Evolutionary conservation across 2,888 invertebrate species (phyloP), one percentile per base, ranked within the genome.

Genomic region (Rhingia campestris): DNA sequence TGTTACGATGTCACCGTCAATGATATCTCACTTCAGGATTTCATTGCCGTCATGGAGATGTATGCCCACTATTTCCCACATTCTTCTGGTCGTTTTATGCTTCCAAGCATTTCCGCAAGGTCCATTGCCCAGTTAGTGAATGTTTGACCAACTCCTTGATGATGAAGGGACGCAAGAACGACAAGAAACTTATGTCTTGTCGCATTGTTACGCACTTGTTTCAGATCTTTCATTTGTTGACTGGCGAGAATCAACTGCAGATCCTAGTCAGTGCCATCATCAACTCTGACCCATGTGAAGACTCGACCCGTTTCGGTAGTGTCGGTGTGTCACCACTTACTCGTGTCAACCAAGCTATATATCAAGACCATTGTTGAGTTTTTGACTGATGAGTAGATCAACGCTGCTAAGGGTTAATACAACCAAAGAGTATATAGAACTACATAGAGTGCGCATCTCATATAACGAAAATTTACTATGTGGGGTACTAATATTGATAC

Each of bases 141-240:
- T 96, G 99, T 90, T 93, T 99, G 81, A 97, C 97, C 81, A 98
- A 98, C 92, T 98, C 98, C 0, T 92, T 99, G 89, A 99, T 99
- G 99, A 99, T 99, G 99, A 99, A 99, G 92, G 99, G 99, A 22
- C 95, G 99, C 88, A 99, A 99, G 93, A 99, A 99, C 91, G 99
- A 99, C 90, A 99, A 99, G 93, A 99, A 99, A 92, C 93, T 99
- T 87, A 97, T 99, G 98, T 97, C 99, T 66, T 98, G 99, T 69
- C 94, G 99, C 86, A 99, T 99, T 90, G 98, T 99, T 14, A 99
- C 99, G 92, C 99, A 99, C 91, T 97, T 99, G 1, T 99, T 99
- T 92, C 99, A 99, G 94, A 99, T 99, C 91, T 99, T 99, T 90
- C 98, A 97, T 90, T 93, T 97, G 89, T 93, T 97, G 14, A 97